These are phyloP conservation scores for Physocephala rufipes DNA, from an alignment of 2,888 invertebrate genomes.

Conservation along the genomic window DNA sequence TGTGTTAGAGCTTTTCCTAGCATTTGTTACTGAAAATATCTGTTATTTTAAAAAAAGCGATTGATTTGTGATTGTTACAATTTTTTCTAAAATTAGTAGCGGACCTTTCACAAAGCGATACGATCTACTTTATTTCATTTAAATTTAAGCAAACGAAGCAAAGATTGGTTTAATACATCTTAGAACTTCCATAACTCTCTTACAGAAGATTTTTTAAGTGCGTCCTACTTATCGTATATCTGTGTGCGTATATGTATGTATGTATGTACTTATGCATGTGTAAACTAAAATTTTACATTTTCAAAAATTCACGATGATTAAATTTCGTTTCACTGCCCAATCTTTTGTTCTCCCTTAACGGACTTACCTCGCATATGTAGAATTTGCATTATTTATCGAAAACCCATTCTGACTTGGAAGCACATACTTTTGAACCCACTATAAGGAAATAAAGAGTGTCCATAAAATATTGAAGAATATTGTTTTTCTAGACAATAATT, in stretches of 20 bases:
- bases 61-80: conserved; percentile 12
- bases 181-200: too few species aligned
- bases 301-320: conserved; percentile 3
- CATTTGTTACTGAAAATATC: conserved; percentile 51
- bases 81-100: conserved; percentile 7
- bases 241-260: conserved; percentile 22
- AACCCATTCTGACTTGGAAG: conserved; percentile 68
- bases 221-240: background rate
- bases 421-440: conserved; percentile 71
- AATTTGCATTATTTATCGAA: conserved; percentile 68
- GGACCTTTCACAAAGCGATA: background rate
- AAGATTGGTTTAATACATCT: too few species aligned
- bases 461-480: conserved; percentile 19
- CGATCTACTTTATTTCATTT: background rate
- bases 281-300: conserved; percentile 21
- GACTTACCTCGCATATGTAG: conserved; percentile 71
- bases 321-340: background rate
- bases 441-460: conserved; percentile 51
- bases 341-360: background rate
- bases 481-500: too few species aligned
- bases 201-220: background rate
- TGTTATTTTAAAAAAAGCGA: conserved; percentile 57
- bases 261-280: conserved; percentile 14
- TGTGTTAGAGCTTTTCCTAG: conserved; percentile 51
- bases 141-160: background rate